These are phyloP conservation scores for Nycticryphes semicollaris DNA, from an alignment of 2,113 vertebrate species.

Conservation along the genomic window DNA sequence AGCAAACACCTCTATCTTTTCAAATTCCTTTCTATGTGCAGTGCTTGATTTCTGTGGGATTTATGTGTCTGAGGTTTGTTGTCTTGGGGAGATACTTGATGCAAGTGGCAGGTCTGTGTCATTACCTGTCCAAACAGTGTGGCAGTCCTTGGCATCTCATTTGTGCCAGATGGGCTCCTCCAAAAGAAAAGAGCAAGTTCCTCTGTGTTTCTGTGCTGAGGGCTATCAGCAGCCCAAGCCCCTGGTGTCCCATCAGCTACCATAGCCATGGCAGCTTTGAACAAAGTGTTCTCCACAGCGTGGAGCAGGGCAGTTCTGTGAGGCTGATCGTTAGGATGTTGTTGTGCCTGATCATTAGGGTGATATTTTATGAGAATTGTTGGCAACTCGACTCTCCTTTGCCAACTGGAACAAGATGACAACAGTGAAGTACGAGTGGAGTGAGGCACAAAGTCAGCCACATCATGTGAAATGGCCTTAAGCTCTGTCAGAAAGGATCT, in stretches of 20 bases:
- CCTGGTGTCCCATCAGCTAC: fast-evolving
- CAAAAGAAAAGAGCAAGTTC: background rate
- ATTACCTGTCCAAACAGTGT: background rate
- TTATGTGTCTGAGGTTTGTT: background rate
- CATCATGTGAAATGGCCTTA: background rate
- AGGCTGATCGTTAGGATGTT: background rate
- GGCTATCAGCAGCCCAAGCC: background rate
- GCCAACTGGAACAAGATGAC: background rate
- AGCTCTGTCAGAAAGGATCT: background rate
- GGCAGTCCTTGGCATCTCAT: fast-evolving
- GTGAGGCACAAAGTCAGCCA: background rate
- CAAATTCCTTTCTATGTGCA: background rate
- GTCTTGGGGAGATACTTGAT: background rate
- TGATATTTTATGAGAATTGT: background rate
- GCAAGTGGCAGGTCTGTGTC: background rate
- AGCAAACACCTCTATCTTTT: background rate
- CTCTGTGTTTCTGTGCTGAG: background rate
- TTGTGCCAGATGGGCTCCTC: background rate
- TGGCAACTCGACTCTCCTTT: background rate
- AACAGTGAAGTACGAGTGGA: background rate
- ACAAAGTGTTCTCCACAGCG: background rate
- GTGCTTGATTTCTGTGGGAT: background rate
- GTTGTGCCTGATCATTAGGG: too few species aligned
- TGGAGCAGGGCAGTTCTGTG: background rate
- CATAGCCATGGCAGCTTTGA: background rate